A percentile compares a stretch with the other conserved stretches of the same genome.
Conservation (phyloP, 1,140 invertebrate species). For the Pseudachorutes palmiensis region DNA sequence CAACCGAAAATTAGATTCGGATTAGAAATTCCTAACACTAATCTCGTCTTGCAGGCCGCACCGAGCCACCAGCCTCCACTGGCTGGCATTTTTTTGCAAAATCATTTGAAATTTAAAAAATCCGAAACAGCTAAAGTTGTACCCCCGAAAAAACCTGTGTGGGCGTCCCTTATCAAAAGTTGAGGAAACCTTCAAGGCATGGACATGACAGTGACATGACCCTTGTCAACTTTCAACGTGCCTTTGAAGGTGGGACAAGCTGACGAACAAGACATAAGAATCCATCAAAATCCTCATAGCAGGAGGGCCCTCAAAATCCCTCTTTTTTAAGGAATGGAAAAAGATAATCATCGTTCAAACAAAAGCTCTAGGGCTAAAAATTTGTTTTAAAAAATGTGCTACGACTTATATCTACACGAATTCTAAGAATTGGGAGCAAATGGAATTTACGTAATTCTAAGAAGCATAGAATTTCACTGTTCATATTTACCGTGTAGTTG, state of each 20-base stretch:
- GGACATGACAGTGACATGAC: constrained; percentile 12
- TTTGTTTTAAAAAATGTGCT: too few relatives aligned
- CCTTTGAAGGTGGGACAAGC: neutral
- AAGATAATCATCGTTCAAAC: neutral
- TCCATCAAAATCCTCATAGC: neutral
- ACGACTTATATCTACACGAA: too few relatives aligned
- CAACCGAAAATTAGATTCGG: constrained; percentile 8
- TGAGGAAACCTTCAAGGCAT: neutral
- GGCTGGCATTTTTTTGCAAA: too few relatives aligned
- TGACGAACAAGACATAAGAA: neutral
- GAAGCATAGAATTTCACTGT: too few relatives aligned
- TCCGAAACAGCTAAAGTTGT: neutral
- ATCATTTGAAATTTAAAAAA: neutral
- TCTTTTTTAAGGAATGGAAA: neutral
- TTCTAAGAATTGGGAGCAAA: too few relatives aligned
- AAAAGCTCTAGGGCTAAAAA: neutral
- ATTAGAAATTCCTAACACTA: neutral
- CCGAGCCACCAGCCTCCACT: too few relatives aligned
- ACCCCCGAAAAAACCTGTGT: too few relatives aligned
- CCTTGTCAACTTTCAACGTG: constrained; percentile 14
- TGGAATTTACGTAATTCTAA: too few relatives aligned
- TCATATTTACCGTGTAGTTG: too few relatives aligned
- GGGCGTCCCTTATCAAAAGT: neutral
- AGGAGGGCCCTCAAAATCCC: neutral
- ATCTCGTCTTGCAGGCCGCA: too few relatives aligned